Conservation (phyloP, 2,888 invertebrate genomes). For the Noctuana brunneofusca region DNA sequence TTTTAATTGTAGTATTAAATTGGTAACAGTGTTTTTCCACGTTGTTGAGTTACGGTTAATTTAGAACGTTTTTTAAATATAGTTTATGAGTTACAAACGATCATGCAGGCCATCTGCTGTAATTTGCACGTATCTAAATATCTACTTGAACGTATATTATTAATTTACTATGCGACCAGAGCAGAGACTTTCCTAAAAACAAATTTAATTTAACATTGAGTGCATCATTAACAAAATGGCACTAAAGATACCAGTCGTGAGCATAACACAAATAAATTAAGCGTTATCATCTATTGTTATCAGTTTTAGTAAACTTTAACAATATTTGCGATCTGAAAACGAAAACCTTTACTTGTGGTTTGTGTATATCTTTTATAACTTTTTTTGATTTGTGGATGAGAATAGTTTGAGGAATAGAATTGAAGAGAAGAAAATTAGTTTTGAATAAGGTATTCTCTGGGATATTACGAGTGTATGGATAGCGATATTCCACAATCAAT, state of each 20-base stretch:
- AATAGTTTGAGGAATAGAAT: not conserved
- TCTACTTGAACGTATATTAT: no score
- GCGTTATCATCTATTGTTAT: not conserved
- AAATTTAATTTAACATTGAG: not conserved
- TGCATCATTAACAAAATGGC: not conserved
- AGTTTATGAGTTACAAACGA: no score
- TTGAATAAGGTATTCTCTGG: not conserved
- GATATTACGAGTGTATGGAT: no score
- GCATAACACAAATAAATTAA: not conserved
- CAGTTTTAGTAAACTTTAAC: not conserved
- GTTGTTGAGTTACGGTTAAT: no score
- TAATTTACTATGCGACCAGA: no score
- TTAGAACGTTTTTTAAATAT: no score
- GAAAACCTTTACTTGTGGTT: slow-evolving; percentile 3
- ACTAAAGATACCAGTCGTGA: slow-evolving; percentile 11
- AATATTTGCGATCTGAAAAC: not conserved
- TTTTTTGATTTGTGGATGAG: not conserved
- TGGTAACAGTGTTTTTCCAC: no score
- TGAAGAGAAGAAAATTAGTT: not conserved
- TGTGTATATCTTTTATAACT: not conserved
- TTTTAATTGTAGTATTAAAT: no score
- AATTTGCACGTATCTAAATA: no score
- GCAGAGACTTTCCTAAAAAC: not conserved
- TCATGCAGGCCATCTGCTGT: no score
- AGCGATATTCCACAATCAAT: no score